phyloP scores from a whole-genome alignment of 1,140 invertebrate genomes.

The Zeugodacus cucurbitae region DNA sequence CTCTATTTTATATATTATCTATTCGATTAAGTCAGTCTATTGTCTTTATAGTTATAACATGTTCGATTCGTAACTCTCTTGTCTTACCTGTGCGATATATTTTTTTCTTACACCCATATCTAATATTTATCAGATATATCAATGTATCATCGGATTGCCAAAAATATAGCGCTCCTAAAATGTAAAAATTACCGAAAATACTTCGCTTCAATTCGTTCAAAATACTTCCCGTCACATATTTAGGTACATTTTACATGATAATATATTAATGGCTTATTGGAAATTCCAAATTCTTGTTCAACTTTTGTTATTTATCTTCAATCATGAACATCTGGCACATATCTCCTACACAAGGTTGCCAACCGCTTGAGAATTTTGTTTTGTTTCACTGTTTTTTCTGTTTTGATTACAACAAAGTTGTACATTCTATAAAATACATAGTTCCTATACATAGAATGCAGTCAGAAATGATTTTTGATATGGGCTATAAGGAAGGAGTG shows the following conservation, averaged over 20 bases:
- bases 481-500: background rate
- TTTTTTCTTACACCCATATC: too few relatives aligned
- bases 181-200: too few relatives aligned
- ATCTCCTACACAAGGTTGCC: background rate
- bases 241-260: background rate
- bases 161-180: too few relatives aligned
- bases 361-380: background rate
- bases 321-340: background rate
- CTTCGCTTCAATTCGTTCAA: too few relatives aligned
- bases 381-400: background rate
- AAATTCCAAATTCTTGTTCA: background rate
- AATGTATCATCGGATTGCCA: too few relatives aligned
- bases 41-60: too few relatives aligned
- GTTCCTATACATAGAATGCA: background rate
- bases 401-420: background rate
- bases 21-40: too few relatives aligned
- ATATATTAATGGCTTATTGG: background rate
- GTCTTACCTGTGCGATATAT: too few relatives aligned
- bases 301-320: background rate
- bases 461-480: background rate
- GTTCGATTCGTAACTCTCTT: too few relatives aligned
- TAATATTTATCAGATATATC: too few relatives aligned
- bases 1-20: too few relatives aligned
- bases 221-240: too few relatives aligned
- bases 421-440: background rate